phyloP scores from a whole-genome alignment of 1,140 invertebrate species.

The Globodera ellingtonae region DNA sequence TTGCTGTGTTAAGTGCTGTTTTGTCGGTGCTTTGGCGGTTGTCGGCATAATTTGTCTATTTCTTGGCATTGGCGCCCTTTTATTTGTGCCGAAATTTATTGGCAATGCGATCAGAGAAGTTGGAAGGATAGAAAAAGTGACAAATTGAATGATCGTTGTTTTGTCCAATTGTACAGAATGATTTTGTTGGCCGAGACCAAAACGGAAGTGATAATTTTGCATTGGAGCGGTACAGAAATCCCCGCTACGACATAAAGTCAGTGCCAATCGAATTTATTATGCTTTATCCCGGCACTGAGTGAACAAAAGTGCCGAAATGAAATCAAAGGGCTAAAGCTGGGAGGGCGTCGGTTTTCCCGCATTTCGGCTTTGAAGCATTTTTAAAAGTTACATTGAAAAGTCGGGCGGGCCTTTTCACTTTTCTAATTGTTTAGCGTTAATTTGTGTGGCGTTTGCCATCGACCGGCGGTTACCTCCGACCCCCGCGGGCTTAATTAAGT shows the following conservation, averaged over 20 bases:
- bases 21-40: background rate
- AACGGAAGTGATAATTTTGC: slow-evolving; percentile 45
- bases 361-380: too few relatives aligned
- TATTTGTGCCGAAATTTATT: slow-evolving; percentile 26
- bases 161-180: slow-evolving; percentile 29
- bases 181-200: slow-evolving; percentile 31
- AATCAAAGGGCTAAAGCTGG: too few relatives aligned
- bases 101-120: slow-evolving; percentile 24
- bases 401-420: too few relatives aligned
- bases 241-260: slow-evolving; percentile 35
- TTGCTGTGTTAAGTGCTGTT: background rate
- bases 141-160: slow-evolving; percentile 2
- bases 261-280: background rate
- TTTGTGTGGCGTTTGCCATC: too few relatives aligned
- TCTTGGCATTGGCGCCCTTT: slow-evolving; percentile 15
- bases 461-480: too few relatives aligned
- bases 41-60: slow-evolving; percentile 5
- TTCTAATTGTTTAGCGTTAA: too few relatives aligned
- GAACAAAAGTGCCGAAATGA: too few relatives aligned
- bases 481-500: too few relatives aligned
- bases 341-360: too few relatives aligned
- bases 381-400: too few relatives aligned
- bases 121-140: background rate
- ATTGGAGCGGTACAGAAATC: slow-evolving; percentile 15
- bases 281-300: background rate